phyloP scores from a whole-genome alignment of 2,797 vertebrate genomes.

The Myiothlypis chrysogaster region DNA sequence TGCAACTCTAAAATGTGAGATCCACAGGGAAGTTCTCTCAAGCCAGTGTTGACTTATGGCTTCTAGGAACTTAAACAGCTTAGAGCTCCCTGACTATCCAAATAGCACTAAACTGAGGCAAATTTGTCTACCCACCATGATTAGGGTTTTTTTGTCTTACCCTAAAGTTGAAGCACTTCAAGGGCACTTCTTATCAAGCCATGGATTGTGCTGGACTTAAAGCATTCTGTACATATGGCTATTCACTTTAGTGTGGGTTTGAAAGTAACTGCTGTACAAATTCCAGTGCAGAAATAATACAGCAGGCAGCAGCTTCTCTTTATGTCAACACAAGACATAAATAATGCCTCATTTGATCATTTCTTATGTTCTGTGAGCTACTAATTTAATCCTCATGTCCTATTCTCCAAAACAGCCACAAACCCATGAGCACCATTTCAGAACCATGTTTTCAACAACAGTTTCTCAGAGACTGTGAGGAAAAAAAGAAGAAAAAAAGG shows the following conservation, averaged over 20 bases:
- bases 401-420: background rate
- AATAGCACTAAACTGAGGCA: background rate
- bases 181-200: background rate
- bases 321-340: background rate
- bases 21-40: background rate
- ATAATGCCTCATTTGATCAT: background rate
- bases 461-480: background rate
- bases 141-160: background rate
- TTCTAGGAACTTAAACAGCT: background rate
- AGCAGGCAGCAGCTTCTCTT: background rate
- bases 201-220: background rate
- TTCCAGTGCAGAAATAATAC: background rate
- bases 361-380: background rate
- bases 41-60: background rate
- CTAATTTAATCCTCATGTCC: background rate
- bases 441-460: background rate
- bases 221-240: background rate
- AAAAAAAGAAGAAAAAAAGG: fast-evolving
- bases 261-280: background rate
- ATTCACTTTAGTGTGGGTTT: background rate
- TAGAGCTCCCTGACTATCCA: background rate
- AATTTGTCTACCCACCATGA: background rate
- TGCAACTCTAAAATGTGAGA: background rate
- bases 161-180: background rate
- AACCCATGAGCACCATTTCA: background rate